Evolutionary conservation across 2,797 vertebrate species (phyloP).

Genomic region (Urophycis tenuis): DNA sequence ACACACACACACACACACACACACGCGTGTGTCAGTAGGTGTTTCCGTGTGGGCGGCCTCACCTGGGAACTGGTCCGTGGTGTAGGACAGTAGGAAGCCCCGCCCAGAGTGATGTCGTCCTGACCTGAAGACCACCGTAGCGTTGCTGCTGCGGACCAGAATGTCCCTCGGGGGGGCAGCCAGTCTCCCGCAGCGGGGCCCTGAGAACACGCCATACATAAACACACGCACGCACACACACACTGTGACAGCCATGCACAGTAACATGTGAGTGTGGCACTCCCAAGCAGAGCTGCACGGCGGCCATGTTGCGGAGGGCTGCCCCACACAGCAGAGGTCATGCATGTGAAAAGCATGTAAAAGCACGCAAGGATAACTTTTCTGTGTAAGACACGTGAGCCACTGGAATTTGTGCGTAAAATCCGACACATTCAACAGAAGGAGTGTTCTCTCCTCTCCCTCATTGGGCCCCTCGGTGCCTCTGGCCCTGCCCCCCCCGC

Average conservation of each 20-base stretch:
- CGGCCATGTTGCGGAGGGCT: not conserved
- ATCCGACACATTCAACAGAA: not conserved
- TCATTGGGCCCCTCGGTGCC: not conserved
- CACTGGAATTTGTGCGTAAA: not conserved
- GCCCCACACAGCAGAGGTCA: not conserved
- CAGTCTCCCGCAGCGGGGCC: conserved; percentile 73
- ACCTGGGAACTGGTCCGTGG: conserved; percentile 72
- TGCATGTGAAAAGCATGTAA: not conserved
- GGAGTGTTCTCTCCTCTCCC: too few species aligned
- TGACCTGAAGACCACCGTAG: conserved; percentile 74
- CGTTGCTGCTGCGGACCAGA: conserved; percentile 64
- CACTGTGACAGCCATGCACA: not conserved
- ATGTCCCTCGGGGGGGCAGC: conserved; percentile 54
- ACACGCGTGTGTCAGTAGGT: not conserved
- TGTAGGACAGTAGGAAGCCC: conserved; percentile 80
- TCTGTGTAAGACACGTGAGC: not conserved
- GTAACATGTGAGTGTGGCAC: too few species aligned
- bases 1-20: conserved; percentile 1
- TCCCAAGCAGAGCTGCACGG: not conserved
- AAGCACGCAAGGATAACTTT: not conserved
- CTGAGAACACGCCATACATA: conserved; percentile 53
- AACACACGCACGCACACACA: not conserved
- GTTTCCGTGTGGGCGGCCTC: not conserved
- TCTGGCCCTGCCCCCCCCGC: not conserved
- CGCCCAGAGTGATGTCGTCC: conserved; percentile 77